Evolutionary conservation across 1,140 invertebrate species (phyloP).

Genomic region (Rhopalosiphum maidis): DNA sequence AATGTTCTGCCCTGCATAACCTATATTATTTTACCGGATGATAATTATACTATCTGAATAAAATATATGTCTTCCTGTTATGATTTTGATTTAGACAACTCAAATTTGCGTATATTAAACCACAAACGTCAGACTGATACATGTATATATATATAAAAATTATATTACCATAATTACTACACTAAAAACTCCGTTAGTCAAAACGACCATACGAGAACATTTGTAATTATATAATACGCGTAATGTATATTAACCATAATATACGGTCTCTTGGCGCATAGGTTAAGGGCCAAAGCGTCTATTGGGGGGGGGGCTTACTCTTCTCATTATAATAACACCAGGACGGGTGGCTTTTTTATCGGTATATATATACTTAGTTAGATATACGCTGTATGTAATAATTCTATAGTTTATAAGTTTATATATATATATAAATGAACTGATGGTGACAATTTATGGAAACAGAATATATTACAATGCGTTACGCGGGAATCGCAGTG

Average conservation of each 20-base stretch:
- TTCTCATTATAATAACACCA: not conserved
- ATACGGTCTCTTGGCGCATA: not conserved
- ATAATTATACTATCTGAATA: slow-evolving; percentile 12
- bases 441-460: not conserved
- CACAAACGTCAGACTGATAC: not conserved
- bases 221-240: not conserved
- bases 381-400: not conserved
- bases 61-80: not conserved
- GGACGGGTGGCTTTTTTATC: not conserved
- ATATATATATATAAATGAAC: not conserved
- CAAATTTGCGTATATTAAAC: not conserved
- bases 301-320: no score
- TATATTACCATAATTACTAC: not conserved
- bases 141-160: not conserved
- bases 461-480: not conserved
- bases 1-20: not conserved
- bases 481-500: not conserved
- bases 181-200: not conserved
- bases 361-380: not conserved
- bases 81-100: not conserved
- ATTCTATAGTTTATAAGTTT: no score
- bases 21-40: not conserved
- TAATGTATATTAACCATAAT: not conserved
- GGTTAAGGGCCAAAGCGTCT: not conserved
- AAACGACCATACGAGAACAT: not conserved